A percentile compares a stretch with the other conserved stretches of the same genome.
These are phyloP conservation scores for Aurelia aurita DNA, from an alignment of 30 jellyfish, hydroid and myxozoan genomes.

Conservation along the genomic window DNA sequence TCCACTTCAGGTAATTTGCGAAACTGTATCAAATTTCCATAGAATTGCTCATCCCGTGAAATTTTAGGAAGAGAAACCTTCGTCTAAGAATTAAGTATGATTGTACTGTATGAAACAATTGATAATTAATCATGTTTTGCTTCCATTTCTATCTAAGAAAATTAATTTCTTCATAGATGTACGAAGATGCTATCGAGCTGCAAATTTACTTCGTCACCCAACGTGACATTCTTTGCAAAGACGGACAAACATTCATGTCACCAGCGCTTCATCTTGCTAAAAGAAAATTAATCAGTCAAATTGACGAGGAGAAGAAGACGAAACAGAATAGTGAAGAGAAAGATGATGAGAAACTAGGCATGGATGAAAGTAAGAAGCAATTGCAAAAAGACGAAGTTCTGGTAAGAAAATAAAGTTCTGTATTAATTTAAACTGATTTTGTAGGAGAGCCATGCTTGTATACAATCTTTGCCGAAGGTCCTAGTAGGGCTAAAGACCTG, in stretches of 20 bases:
- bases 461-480: too few relatives aligned
- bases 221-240: slow-evolving; percentile 86
- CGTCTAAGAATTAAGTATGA: too few relatives aligned
- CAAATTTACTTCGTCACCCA: slow-evolving; percentile 78
- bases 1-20: too few relatives aligned
- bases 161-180: slow-evolving; percentile 67
- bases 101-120: too few relatives aligned
- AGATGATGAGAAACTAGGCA: slow-evolving; percentile 73
- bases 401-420: slow-evolving; percentile 21
- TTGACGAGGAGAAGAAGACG: slow-evolving; percentile 82
- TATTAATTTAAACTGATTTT: background rate
- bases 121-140: too few relatives aligned
- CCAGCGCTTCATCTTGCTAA: slow-evolving; percentile 79
- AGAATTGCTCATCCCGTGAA: too few relatives aligned
- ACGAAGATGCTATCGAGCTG: slow-evolving; percentile 91
- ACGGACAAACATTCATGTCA: slow-evolving; percentile 89
- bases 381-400: slow-evolving; percentile 58
- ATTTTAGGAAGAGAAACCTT: too few relatives aligned
- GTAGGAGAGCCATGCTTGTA: too few relatives aligned
- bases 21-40: too few relatives aligned
- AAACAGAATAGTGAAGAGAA: slow-evolving; percentile 73
- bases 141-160: too few relatives aligned
- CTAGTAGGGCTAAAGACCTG: too few relatives aligned
- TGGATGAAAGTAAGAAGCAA: slow-evolving; percentile 48
- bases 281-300: slow-evolving; percentile 69